Percentiles rank a stretch among this genome's conserved stretches.
These are phyloP conservation scores for Otis tarda DNA, from an alignment of 2,113 vertebrate species.

Conservation along the genomic window DNA sequence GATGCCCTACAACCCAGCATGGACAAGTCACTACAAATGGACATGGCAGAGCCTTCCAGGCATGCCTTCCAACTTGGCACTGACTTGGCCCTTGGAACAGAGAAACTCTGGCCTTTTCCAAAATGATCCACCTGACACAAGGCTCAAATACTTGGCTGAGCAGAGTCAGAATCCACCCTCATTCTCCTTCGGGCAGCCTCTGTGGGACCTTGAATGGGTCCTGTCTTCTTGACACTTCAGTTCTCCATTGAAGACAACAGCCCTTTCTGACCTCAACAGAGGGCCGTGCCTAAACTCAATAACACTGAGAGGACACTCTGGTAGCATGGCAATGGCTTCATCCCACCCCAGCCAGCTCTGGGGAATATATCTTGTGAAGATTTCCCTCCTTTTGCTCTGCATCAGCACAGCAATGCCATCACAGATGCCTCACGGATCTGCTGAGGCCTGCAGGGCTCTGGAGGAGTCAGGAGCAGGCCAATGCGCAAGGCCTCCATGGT, in stretches of 20 bases:
- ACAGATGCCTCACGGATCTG: background rate
- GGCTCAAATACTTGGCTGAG: slow-evolving; percentile 24
- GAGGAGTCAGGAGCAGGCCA: background rate
- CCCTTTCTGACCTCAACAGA: background rate
- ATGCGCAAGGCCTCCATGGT: rapidly evolving
- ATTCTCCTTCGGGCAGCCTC: background rate
- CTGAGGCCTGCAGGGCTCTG: background rate
- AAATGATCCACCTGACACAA: background rate
- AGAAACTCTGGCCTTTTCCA: background rate
- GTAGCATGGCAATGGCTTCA: background rate
- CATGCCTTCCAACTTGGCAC: background rate
- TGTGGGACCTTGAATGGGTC: background rate
- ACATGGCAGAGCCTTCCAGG: background rate
- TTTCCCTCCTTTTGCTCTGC: background rate
- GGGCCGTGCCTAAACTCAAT: background rate
- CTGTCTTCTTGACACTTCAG: background rate
- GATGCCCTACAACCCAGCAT: background rate
- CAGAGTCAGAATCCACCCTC: background rate
- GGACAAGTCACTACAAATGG: slow-evolving; percentile 6
- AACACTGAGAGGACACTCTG: background rate
- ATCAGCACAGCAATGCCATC: background rate
- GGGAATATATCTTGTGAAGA: background rate
- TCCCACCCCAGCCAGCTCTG: background rate
- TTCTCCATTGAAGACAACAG: background rate
- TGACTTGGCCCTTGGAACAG: background rate